A percentile compares a stretch with the other conserved stretches of the same genome.
Conservation (phyloP, 2,113 vertebrate genomes). For the Ictalurus punctatus region DNA sequence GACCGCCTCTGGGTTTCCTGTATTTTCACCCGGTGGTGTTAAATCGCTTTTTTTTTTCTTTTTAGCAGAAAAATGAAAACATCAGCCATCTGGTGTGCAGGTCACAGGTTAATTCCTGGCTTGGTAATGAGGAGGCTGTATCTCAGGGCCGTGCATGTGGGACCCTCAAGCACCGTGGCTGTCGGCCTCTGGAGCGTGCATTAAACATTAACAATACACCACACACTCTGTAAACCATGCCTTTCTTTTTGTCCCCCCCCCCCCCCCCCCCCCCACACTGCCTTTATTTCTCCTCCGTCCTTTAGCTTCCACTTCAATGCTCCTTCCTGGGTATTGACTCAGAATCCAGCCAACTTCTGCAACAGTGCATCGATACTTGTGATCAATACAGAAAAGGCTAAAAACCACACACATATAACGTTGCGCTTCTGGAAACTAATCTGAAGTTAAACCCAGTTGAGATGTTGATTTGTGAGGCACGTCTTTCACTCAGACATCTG, state of each 20-base stretch:
- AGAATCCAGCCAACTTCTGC: not conserved
- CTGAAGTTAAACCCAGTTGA: not conserved
- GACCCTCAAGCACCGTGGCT: constrained; percentile 26
- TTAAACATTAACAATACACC: constrained; percentile 52
- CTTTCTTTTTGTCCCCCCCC: not conserved
- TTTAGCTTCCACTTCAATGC: not conserved
- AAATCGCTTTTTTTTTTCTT: constrained; percentile 33
- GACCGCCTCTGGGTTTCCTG: constrained; percentile 28
- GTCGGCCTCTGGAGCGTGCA: constrained; percentile 34
- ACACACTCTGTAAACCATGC: not conserved
- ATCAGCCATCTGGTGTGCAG: constrained; percentile 54
- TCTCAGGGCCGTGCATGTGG: constrained; percentile 39
- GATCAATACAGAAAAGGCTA: constrained; percentile 19
- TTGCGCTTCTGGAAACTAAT: not conserved
- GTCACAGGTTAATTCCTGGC: constrained; percentile 51
- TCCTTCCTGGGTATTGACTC: constrained; percentile 13
- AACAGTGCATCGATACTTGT: not conserved
- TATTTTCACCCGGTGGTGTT: constrained; percentile 26
- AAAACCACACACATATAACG: not conserved
- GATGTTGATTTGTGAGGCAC: not conserved
- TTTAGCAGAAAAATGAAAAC: constrained; percentile 48
- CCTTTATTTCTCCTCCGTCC: not conserved
- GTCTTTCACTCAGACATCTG: constrained; percentile 14
- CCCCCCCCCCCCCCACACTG: too few relatives aligned
- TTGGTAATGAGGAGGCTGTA: constrained; percentile 54